Conservation (phyloP, 1,140 invertebrate species). For the Rhyacophila brunnea region DNA sequence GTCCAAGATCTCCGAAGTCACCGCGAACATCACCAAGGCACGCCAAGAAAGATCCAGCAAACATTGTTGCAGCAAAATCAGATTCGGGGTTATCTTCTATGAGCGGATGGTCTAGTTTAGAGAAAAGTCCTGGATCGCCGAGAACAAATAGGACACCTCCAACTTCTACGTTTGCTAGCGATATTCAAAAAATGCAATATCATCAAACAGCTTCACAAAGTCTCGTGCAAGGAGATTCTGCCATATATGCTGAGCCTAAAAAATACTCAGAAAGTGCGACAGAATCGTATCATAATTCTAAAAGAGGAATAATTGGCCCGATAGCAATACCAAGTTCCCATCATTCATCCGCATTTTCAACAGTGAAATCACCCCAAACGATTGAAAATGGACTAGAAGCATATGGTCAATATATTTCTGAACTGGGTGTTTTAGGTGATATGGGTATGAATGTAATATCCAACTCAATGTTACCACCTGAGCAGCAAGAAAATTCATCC, state of each 20-base stretch:
- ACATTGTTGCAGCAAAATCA: conserved; percentile 71
- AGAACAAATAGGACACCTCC: conserved; percentile 47
- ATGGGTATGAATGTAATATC: conserved; percentile 42
- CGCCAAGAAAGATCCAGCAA: conserved; percentile 60
- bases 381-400: conserved; percentile 41
- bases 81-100: conserved; percentile 83
- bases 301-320: conserved; percentile 41
- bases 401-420: conserved; percentile 53
- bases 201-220: conserved; percentile 20
- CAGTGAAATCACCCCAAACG: conserved; percentile 48
- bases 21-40: conserved; percentile 74
- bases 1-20: conserved; percentile 70
- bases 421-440: conserved; percentile 49
- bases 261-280: conserved; percentile 27
- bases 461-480: conserved; percentile 4
- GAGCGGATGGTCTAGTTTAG: conserved; percentile 80
- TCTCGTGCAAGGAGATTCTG: neutral
- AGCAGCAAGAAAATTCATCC: conserved; percentile 21
- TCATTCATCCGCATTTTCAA: conserved; percentile 51
- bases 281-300: conserved; percentile 39
- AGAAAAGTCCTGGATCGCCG: conserved; percentile 78
- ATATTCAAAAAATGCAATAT: conserved; percentile 23
- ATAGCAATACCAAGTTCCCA: conserved; percentile 47
- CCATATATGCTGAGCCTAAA: conserved; percentile 23
- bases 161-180: conserved; percentile 16